phyloP scores from a whole-genome alignment of 1,140 invertebrate genomes.

The Drosophila kepulauana region DNA sequence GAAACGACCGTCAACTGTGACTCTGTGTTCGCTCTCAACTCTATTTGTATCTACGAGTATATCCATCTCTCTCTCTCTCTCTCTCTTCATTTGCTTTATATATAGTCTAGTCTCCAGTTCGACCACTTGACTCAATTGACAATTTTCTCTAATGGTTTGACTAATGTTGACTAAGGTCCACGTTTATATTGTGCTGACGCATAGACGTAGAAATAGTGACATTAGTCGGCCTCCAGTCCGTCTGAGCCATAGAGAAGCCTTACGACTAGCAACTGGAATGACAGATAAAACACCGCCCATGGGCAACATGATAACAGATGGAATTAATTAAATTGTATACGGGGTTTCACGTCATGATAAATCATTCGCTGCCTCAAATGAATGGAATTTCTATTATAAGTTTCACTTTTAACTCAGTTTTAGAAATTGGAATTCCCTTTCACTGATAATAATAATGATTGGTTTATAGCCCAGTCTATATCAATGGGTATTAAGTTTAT shows the following conservation, averaged over 20 bases:
- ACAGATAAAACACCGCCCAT: slow-evolving; percentile 12
- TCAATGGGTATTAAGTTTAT: too few species aligned
- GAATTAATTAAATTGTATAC: slow-evolving; percentile 12
- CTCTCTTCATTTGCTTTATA: not conserved
- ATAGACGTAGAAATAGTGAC: not conserved
- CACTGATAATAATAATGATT: not conserved
- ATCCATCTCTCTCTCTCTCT: not conserved
- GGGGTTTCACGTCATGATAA: not conserved
- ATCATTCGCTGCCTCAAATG: not conserved
- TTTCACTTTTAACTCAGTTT: not conserved
- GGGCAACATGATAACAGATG: slow-evolving; percentile 14
- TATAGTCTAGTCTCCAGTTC: not conserved
- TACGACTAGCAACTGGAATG: not conserved
- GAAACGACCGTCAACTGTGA: slow-evolving; percentile 46
- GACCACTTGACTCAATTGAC: slow-evolving; percentile 33
- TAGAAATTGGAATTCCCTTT: not conserved
- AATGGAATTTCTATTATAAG: not conserved
- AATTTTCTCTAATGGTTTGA: slow-evolving; percentile 2
- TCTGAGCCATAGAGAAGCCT: slow-evolving; percentile 15
- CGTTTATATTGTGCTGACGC: slow-evolving; percentile 33
- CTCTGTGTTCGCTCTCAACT: slow-evolving; percentile 11
- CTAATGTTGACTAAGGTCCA: slow-evolving; percentile 50
- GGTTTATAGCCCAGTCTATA: too few species aligned
- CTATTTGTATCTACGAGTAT: slow-evolving; percentile 8
- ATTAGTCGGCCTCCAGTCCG: slow-evolving; percentile 15